Conservation (phyloP, 2,888 invertebrate species). For the Ophraella communa region DNA sequence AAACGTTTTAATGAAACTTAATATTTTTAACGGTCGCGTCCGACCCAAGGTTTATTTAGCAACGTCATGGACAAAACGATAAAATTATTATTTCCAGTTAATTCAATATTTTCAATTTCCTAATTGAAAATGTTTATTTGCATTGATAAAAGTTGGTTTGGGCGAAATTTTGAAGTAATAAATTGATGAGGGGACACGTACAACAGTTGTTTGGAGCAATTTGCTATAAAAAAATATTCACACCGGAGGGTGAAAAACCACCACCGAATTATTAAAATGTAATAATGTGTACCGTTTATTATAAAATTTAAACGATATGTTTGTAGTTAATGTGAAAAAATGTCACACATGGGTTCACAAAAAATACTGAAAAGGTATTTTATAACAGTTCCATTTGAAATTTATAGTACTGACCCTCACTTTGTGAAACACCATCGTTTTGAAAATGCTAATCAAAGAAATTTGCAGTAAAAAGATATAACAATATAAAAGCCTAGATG, state of each 20-base stretch:
- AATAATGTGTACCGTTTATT: neutral
- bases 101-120: conserved; percentile 13
- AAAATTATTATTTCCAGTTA: conserved; percentile 6
- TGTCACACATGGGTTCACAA: neutral
- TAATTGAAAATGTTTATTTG: conserved; percentile 15
- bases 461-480: no score
- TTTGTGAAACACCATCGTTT: no score
- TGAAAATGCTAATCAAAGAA: no score
- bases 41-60: neutral
- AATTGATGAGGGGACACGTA: conserved; percentile 1
- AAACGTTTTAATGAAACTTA: no score
- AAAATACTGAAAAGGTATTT: no score
- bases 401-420: no score
- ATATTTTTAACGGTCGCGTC: no score
- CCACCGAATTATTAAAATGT: neutral
- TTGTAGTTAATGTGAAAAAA: neutral
- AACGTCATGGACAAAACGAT: neutral
- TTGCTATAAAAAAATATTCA: neutral
- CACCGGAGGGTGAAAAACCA: neutral
- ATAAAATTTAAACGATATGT: neutral
- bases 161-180: neutral
- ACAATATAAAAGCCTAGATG: no score
- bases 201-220: conserved; percentile 5
- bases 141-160: conserved; percentile 6
- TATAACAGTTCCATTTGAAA: no score